Conservation (phyloP, 2,113 vertebrate species). For the Strigops habroptila region DNA sequence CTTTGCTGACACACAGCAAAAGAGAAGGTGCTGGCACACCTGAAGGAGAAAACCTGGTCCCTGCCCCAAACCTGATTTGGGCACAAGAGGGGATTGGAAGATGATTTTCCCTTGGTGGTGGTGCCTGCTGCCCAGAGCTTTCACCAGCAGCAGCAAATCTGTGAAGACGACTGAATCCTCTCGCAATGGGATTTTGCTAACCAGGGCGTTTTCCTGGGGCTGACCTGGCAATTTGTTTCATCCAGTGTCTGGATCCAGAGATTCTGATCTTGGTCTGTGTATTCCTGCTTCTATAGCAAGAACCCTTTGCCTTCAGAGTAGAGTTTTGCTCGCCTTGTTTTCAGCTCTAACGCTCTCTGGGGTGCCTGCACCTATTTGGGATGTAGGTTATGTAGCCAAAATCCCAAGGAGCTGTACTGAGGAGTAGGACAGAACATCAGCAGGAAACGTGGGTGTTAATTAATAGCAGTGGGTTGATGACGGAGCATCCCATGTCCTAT, state of each 20-base stretch:
- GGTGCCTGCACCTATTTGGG: neutral
- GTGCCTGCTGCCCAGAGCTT: neutral
- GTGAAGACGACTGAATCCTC: neutral
- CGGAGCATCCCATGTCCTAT: rapidly evolving
- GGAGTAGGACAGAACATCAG: neutral
- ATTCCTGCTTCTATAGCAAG: neutral
- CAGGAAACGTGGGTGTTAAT: rapidly evolving
- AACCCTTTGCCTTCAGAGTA: neutral
- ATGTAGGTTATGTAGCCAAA: neutral
- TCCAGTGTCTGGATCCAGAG: neutral
- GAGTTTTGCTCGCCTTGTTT: neutral
- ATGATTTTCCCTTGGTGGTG: neutral
- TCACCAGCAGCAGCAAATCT: neutral
- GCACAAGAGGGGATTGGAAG: neutral
- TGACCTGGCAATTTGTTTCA: neutral
- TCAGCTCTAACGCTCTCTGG: rapidly evolving
- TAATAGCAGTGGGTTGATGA: rapidly evolving
- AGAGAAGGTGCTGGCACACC: neutral
- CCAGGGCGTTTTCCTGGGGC: neutral
- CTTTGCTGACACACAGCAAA: neutral
- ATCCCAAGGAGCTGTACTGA: neutral
- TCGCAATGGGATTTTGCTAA: neutral
- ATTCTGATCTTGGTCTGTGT: neutral
- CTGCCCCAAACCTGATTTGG: no score
- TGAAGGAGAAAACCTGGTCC: neutral